Conservation (phyloP, 2,797 vertebrate genomes). For the Sebastiscus albofasciatus region DNA sequence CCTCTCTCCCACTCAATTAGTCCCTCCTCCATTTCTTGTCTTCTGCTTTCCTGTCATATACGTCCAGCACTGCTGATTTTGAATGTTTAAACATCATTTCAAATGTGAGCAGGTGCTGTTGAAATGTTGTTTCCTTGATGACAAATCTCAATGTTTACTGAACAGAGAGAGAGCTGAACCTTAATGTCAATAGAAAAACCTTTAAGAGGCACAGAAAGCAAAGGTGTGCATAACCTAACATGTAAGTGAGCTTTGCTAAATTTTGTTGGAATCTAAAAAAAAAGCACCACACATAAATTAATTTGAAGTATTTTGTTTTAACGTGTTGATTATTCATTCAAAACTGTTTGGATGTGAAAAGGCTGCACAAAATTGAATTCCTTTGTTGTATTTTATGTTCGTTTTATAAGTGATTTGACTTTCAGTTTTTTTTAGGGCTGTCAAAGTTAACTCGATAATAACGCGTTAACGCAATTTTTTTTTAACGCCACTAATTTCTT, state of each 20-base stretch:
- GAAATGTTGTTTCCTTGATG: neutral
- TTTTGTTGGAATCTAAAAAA: neutral
- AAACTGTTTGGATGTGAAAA: neutral
- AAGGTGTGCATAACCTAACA: neutral
- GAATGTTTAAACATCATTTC: constrained; percentile 18
- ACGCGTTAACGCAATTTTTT: too few relatives aligned
- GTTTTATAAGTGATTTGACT: neutral
- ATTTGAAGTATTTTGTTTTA: neutral
- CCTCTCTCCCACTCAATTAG: constrained; percentile 66
- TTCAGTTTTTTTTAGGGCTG: neutral
- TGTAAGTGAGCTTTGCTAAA: neutral
- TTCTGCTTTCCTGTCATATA: constrained; percentile 31
- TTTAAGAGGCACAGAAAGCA: neutral
- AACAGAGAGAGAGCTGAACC: neutral
- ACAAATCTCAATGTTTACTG: constrained; percentile 7
- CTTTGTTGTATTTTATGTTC: neutral
- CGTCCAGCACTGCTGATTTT: constrained; percentile 35
- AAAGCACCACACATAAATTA: neutral
- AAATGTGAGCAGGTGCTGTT: constrained; percentile 13
- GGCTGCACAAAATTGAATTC: neutral
- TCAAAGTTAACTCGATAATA: too few relatives aligned
- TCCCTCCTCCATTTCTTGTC: constrained; percentile 51
- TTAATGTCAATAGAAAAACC: neutral
- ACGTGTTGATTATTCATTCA: neutral
- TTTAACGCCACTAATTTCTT: too few relatives aligned